Percentiles rank a stretch among this genome's conserved stretches.
Evolutionary conservation across 2,113 vertebrate genomes (phyloP).

Genomic region (Sebastes fasciatus): DNA sequence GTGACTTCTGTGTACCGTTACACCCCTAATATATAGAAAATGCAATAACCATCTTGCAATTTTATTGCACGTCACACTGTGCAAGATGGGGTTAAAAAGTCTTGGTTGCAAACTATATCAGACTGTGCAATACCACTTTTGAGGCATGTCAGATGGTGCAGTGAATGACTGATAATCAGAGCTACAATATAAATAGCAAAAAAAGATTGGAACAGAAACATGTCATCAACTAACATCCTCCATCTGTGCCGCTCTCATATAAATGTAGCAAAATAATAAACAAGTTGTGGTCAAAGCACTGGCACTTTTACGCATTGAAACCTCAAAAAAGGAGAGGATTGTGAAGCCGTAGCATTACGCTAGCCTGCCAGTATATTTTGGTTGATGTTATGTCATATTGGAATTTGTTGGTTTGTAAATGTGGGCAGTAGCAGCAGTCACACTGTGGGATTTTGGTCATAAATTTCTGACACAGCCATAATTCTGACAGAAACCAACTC

Average conservation of each 20-base stretch:
- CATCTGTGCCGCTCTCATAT: background rate
- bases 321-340: background rate
- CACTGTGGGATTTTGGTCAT: background rate
- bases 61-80: no score
- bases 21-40: background rate
- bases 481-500: background rate
- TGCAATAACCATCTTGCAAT: no score
- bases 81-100: background rate
- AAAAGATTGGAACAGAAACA: background rate
- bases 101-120: background rate
- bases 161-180: background rate
- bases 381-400: background rate
- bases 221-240: background rate
- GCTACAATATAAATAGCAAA: background rate
- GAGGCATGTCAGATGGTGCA: background rate
- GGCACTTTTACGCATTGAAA: background rate
- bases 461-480: background rate
- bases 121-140: background rate
- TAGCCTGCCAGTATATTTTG: background rate
- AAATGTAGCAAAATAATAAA: background rate
- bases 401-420: background rate
- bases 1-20: background rate
- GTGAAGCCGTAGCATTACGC: background rate
- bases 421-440: background rate
- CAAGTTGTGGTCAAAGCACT: background rate